A percentile compares a stretch with the other conserved stretches of the same genome.
Conservation (phyloP, 2,113 vertebrate species). For the Corydoras maculifer region DNA sequence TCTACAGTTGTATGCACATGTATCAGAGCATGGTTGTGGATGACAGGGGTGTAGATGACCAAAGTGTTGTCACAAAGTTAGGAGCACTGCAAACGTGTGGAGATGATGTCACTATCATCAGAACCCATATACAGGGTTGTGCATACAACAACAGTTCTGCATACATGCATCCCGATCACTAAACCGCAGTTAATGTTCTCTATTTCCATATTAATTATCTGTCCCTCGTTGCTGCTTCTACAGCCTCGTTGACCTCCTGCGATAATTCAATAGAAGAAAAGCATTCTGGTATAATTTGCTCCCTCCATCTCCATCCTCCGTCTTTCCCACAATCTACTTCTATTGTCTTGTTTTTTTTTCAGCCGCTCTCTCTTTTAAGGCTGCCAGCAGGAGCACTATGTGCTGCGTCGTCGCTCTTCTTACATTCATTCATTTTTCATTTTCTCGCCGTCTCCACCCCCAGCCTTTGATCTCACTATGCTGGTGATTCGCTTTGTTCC, state of each 20-base stretch:
- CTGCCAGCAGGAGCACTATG: constrained; percentile 15
- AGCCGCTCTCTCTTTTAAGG: neutral
- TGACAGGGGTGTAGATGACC: too few species aligned
- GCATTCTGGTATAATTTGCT: neutral
- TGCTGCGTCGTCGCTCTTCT: constrained; percentile 5
- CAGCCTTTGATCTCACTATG: neutral
- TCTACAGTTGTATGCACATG: too few species aligned
- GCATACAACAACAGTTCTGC: too few species aligned
- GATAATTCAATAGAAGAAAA: neutral
- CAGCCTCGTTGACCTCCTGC: neutral
- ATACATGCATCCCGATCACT: too few species aligned
- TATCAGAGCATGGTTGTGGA: too few species aligned
- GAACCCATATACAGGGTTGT: too few species aligned
- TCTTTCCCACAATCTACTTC: neutral
- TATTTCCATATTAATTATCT: neutral
- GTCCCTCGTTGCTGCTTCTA: neutral
- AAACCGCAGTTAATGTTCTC: neutral
- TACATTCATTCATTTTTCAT: constrained; percentile 7
- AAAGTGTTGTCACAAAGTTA: too few species aligned
- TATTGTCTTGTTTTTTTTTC: neutral
- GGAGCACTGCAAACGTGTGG: too few species aligned
- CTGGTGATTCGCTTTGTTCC: neutral
- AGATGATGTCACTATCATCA: too few species aligned
- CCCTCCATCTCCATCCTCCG: neutral
- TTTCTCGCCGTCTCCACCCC: neutral